A percentile compares a stretch with the other conserved stretches of the same genome.
Conservation (phyloP, 1,140 invertebrate genomes). For the Bombus affinis region DNA sequence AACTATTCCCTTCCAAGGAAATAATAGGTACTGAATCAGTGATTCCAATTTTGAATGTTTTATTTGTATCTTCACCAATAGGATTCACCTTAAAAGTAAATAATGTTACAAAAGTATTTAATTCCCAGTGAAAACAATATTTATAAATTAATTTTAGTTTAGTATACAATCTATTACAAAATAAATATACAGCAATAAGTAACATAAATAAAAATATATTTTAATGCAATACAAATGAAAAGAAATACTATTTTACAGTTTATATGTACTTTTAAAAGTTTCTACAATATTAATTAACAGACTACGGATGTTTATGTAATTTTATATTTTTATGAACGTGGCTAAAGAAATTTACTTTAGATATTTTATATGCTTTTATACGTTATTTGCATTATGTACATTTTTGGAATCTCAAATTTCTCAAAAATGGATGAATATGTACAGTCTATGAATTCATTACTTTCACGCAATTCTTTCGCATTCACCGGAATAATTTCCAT, state of each 20-base stretch:
- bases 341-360: no score
- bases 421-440: no score
- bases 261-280: neutral
- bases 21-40: slow-evolving; percentile 76
- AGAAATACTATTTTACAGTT: neutral
- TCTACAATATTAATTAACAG: neutral
- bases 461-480: neutral
- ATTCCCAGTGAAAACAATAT: neutral
- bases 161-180: neutral
- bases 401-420: no score
- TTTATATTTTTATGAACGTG: no score
- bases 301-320: no score
- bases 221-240: neutral
- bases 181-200: neutral
- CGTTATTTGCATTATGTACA: no score
- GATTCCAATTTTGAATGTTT: slow-evolving; percentile 76
- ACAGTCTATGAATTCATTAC: neutral
- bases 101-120: slow-evolving; percentile 5
- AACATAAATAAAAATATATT: neutral
- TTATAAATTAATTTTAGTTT: neutral
- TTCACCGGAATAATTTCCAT: slow-evolving; percentile 21
- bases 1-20: slow-evolving; percentile 72
- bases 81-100: slow-evolving; percentile 73
- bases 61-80: slow-evolving; percentile 75
- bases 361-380: no score